Evolutionary conservation across 2,113 vertebrate species (phyloP).

Genomic region (Nothoprocta pentlandii): DNA sequence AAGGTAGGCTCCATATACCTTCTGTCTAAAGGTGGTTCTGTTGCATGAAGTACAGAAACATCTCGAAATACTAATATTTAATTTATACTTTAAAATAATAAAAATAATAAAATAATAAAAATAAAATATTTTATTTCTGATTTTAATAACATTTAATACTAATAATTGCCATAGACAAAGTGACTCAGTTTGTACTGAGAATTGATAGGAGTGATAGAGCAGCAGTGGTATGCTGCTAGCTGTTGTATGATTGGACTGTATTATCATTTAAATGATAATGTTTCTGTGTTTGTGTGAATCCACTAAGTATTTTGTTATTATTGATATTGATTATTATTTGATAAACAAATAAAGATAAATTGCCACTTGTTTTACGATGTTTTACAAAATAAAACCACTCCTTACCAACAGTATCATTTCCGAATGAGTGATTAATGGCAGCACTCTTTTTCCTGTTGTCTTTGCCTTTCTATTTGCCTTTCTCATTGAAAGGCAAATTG

Average conservation of each 20-base stretch:
- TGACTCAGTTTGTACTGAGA: background rate
- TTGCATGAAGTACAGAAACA: background rate
- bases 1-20: background rate
- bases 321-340: too few species aligned
- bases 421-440: background rate
- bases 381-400: background rate
- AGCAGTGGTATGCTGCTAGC: background rate
- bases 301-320: background rate
- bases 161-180: background rate
- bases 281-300: background rate
- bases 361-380: background rate
- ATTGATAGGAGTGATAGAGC: background rate
- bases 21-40: background rate
- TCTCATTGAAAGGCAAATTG: too few species aligned
- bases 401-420: background rate
- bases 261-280: background rate
- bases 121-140: too few species aligned
- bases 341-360: background rate
- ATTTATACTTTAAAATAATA: too few species aligned
- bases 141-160: background rate
- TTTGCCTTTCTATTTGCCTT: background rate
- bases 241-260: background rate
- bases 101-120: too few species aligned
- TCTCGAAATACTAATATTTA: background rate
- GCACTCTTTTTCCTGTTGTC: background rate